Base-by-base conservation (phyloP, 2,797 vertebrate genomes). In the Bovichtus variegatus region DNA sequence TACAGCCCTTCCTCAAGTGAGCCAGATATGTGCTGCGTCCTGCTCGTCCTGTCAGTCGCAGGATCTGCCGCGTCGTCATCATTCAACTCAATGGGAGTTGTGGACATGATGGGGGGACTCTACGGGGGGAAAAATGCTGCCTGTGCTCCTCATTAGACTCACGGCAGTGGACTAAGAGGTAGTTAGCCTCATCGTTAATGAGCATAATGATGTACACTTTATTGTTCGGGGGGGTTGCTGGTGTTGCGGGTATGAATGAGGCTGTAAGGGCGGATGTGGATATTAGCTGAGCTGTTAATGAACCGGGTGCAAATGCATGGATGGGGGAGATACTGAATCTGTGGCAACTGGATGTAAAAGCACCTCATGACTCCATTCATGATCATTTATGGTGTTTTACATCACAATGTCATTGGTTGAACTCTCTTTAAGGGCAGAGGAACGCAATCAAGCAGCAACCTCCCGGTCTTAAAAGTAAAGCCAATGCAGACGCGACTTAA, bases 151-250 rank as follows among this genome's bases (percentile, higher is more conserved):
- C 81, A 71, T 89, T 80, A 85, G 57, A 72, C 27, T 68, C 68
- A 70, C 76, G 50, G 69, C 80, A 78, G 74, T 66, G 81, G 78
- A 66, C 87, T 75, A 60, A 63, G 78, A 71, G 80, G 76, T 69
- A 78, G 84, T 89, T 88, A 84, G 65, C 40, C 3, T 18, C 1
- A 15, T 54, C 29, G 29, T 44, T 81, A 81, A 84, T 58, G 70
- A 78, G 78, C 41, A 8, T 55, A 16, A 64, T 82, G 54, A 78
- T 68, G 40, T 23, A n/a, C 60, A 8, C 34, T 25, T 19, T 46
- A 13, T 23, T 44, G 54, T 59, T 41, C 2, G 2, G 27, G 9
- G 2, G 43, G n/a, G 9, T 1, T 21, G 65, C 43, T 57, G 43
- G 16, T 3, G 53, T 18, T 58, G 54, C 54, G 23, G 57, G 21